phyloP scores from a whole-genome alignment of 2,797 vertebrate species.

The Gastrophryne carolinensis region DNA sequence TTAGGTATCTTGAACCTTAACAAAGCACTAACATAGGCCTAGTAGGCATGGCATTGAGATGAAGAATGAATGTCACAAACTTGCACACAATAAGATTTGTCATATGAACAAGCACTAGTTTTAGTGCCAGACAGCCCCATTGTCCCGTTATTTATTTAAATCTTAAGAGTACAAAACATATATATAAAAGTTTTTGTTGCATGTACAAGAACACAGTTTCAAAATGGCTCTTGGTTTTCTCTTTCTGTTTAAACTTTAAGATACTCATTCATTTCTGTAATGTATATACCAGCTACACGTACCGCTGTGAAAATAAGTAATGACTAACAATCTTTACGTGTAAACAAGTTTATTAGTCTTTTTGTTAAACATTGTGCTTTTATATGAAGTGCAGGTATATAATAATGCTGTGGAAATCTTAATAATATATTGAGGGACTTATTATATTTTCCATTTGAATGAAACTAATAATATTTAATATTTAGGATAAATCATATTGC shows the following conservation, averaged over 20 bases:
- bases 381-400: not conserved
- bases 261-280: not conserved
- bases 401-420: not conserved
- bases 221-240: constrained; percentile 64
- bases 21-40: constrained; percentile 12
- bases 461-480: not conserved
- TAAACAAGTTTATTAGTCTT: not conserved
- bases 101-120: constrained; percentile 75
- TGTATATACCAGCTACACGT: not conserved
- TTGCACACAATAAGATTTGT: constrained; percentile 71
- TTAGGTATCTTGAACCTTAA: constrained; percentile 14
- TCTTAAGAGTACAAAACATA: constrained; percentile 63
- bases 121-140: constrained; percentile 80
- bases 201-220: constrained; percentile 69
- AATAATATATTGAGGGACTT: not conserved
- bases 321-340: not conserved
- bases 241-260: not conserved
- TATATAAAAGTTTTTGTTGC: constrained; percentile 65
- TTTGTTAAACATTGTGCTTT: not conserved
- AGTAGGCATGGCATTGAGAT: constrained; percentile 8
- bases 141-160: constrained; percentile 74
- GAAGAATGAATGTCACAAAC: constrained; percentile 18
- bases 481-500: not conserved
- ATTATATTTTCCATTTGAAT: not conserved
- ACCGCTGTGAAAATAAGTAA: not conserved